A percentile compares a stretch with the other conserved stretches of the same genome.
phyloP scores from a whole-genome alignment of 2,888 invertebrate species.

The Melanchra persicariae region DNA sequence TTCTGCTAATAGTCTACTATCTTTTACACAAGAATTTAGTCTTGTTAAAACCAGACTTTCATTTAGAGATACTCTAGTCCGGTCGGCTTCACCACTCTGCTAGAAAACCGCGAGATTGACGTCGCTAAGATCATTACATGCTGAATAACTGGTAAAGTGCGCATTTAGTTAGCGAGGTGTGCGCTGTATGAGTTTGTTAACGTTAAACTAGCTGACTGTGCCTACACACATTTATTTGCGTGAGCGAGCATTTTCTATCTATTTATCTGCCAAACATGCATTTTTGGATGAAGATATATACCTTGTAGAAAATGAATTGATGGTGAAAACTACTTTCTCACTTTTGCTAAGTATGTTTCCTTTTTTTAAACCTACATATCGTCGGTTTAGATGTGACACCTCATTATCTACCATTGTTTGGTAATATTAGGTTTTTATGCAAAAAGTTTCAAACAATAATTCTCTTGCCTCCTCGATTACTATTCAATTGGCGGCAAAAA shows the following conservation, averaged over 20 bases:
- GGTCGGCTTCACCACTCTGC: neutral
- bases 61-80: slow-evolving; percentile 23
- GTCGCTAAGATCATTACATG: slow-evolving; percentile 18
- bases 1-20: neutral
- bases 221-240: neutral
- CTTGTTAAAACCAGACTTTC: slow-evolving; percentile 48
- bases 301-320: too few species aligned
- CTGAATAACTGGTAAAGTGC: slow-evolving; percentile 21
- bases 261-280: too few species aligned
- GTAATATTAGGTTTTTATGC: too few species aligned
- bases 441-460: too few species aligned
- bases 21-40: neutral
- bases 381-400: too few species aligned
- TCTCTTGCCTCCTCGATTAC: too few species aligned
- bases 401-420: too few species aligned
- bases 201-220: neutral
- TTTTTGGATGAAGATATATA: too few species aligned
- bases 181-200: neutral
- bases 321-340: too few species aligned
- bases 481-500: too few species aligned
- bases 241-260: neutral
- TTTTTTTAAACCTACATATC: too few species aligned
- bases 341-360: too few species aligned
- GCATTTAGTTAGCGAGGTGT: slow-evolving; percentile 25
- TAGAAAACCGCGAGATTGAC: slow-evolving; percentile 40